Evolutionary conservation across 2,888 invertebrate genomes (phyloP).

Genomic region (Sinohyriopsis cumingii): DNA sequence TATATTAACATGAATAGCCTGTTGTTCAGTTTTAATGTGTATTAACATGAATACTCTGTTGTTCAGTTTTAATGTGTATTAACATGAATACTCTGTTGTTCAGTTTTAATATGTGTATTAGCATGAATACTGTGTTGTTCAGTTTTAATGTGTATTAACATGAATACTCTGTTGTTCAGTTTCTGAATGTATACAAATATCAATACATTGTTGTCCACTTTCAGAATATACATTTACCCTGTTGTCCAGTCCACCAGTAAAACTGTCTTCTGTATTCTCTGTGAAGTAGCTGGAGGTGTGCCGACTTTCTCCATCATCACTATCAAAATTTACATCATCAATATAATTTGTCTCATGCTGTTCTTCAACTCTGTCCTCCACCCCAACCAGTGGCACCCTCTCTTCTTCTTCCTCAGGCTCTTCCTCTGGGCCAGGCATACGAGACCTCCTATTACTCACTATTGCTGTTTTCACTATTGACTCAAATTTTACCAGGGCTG

Average conservation of each 20-base stretch:
- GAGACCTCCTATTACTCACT: conserved; percentile 30
- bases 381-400: conserved; percentile 19
- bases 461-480: conserved; percentile 35
- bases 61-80: too few relatives aligned
- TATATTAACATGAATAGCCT: too few relatives aligned
- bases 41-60: too few relatives aligned
- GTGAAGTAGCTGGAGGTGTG: conserved; percentile 66
- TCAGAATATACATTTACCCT: conserved; percentile 43
- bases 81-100: too few relatives aligned
- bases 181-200: too few relatives aligned
- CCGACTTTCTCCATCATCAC: conserved; percentile 53
- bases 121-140: too few relatives aligned
- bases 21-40: too few relatives aligned
- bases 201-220: too few relatives aligned
- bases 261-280: conserved; percentile 66
- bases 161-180: too few relatives aligned
- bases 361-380: conserved; percentile 2
- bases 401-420: conserved; percentile 15
- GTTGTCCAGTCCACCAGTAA: conserved; percentile 65
- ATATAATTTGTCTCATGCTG: conserved; percentile 25
- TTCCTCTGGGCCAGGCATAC: conserved; percentile 5
- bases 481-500: conserved; percentile 61
- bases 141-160: too few relatives aligned
- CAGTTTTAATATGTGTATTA: too few relatives aligned
- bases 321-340: conserved; percentile 19